Percentiles rank a stretch among this genome's conserved stretches.
Conservation (phyloP, 2,797 vertebrate species). For the Pyrocephalus nanus region DNA sequence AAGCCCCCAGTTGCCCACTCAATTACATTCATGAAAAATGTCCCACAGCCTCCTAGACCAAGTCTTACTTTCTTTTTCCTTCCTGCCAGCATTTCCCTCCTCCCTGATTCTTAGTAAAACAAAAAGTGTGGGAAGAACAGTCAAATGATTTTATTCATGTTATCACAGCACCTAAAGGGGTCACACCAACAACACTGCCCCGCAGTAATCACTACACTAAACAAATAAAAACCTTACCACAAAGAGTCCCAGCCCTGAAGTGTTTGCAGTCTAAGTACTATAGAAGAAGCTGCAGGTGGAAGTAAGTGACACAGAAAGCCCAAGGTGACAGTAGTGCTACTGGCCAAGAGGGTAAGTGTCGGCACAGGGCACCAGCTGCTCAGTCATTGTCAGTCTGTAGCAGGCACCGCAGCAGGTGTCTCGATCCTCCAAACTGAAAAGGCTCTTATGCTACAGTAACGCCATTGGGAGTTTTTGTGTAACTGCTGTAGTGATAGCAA, state of each 20-base stretch:
- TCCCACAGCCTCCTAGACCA: background rate
- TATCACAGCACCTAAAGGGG: background rate
- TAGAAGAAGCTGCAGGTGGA: constrained; percentile 10
- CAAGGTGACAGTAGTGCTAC: constrained; percentile 1
- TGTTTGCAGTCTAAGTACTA: background rate
- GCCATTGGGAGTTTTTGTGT: background rate
- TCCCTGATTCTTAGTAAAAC: background rate
- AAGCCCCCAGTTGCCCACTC: background rate
- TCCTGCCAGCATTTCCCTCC: background rate
- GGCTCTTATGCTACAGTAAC: background rate
- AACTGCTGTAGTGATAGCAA: background rate
- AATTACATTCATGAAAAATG: background rate
- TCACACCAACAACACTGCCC: background rate
- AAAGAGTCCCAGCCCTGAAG: background rate
- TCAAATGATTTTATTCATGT: constrained; percentile 12
- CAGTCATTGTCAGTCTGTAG: background rate
- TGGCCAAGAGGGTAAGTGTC: background rate
- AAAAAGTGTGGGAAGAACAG: constrained; percentile 17
- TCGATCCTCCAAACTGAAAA: background rate
- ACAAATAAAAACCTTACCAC: background rate
- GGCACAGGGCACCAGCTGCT: constrained; percentile 44
- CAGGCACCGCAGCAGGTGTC: constrained; percentile 37
- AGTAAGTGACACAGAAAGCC: background rate
- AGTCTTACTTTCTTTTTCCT: background rate
- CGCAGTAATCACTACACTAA: background rate